A percentile compares a stretch with the other conserved stretches of the same genome.
phyloP scores from a whole-genome alignment of 2,888 invertebrate species.

The Leptopilina drosophilae region DNA sequence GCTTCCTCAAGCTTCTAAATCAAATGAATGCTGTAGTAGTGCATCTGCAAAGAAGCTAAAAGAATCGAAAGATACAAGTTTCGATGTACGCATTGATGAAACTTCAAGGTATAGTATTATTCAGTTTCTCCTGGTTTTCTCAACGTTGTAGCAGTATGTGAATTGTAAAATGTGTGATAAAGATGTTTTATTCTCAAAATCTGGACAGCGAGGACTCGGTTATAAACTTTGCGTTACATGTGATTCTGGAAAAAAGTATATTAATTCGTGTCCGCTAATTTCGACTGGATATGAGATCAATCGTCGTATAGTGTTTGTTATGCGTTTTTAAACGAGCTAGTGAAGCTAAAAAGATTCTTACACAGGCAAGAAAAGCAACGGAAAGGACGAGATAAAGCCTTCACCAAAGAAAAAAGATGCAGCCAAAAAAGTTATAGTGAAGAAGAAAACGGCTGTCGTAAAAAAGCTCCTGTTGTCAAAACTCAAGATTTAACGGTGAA shows the following conservation, averaged over 20 bases:
- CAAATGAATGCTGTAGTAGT: background rate
- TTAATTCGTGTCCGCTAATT: conserved; percentile 53
- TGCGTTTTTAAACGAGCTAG: too few species aligned
- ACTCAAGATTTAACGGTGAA: conserved; percentile 50
- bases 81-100: conserved; percentile 40
- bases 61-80: conserved; percentile 33
- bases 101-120: conserved; percentile 26
- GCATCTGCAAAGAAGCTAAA: conserved; percentile 24
- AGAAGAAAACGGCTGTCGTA: background rate
- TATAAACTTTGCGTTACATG: conserved; percentile 53
- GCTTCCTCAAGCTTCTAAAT: background rate
- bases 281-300: conserved; percentile 55
- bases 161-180: conserved; percentile 53
- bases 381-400: conserved; percentile 39
- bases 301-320: conserved; percentile 54
- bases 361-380: too few species aligned
- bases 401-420: conserved; percentile 9
- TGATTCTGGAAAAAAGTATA: conserved; percentile 52
- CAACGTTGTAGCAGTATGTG: conserved; percentile 46
- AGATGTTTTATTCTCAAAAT: conserved; percentile 50
- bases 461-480: background rate
- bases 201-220: conserved; percentile 52
- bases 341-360: too few species aligned
- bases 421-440: background rate
- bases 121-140: conserved; percentile 45